Base-by-base conservation (phyloP, 2,888 invertebrate genomes). In the Trissoscelio sp. region DNA sequence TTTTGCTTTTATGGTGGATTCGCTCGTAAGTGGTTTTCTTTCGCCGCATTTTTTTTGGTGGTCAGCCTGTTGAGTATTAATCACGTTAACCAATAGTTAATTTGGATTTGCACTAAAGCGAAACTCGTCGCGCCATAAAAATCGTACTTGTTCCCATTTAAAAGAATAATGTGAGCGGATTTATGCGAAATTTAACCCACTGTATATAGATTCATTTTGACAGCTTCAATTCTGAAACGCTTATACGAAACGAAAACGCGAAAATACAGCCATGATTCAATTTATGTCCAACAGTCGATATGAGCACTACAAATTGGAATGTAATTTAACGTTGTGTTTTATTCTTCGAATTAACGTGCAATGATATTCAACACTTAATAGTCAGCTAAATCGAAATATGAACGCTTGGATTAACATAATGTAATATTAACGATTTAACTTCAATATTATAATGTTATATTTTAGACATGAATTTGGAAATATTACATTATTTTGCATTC, bases 51-150 rank as follows among this genome's bases (percentile, higher is more conserved):
- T 37, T 37, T 37, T 37, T 37, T 4, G 9, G n/a, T n/a, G 9
- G n/a, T 37, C 37, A 37, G 11, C 37, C n/a, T 37, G 3, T n/a
- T n/a, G n/a, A 37, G 51, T 24, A 51, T 51, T 51, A 51, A 51
- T 51, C 24, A 24, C 24, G 51, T 24, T 22, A 12, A 51, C 20
- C 18, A 16, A 7, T 11, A 11, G 20, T 20, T 46, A 46, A 46
- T 20, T 46, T 20, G 46, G 20, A 18, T 46, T 46, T 46, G 46
- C 20, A 6, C 20, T 20, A 31, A 31, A 31, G 6, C 31, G 31
- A 31, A 31, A 31, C 9, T 31, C 31, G 16, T n/a, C 46, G 18
- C 7, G 46, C 20, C 7, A 7, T 1, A 31, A 31, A 1, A 31
- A 31, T 31, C n/a, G n/a, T 7, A 31, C 6, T 31, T 31, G 31